phyloP scores from a whole-genome alignment of 2,113 vertebrate genomes.

The Halcyon malimbica region DNA sequence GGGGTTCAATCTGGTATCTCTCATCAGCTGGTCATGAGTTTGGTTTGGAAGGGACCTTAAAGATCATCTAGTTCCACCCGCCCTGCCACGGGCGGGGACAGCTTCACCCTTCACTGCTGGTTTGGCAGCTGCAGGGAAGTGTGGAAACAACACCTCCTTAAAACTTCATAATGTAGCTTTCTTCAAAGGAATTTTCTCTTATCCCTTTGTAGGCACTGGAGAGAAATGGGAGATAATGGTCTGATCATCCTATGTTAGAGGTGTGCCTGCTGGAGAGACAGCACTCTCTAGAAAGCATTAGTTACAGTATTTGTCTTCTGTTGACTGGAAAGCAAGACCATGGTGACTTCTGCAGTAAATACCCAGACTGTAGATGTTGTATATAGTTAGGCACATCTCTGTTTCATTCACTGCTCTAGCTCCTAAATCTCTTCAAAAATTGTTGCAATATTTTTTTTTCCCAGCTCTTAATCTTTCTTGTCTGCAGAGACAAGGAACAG shows the following conservation, averaged over 20 bases:
- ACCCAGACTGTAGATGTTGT: neutral
- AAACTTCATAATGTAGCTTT: accelerated
- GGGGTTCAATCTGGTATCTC: neutral
- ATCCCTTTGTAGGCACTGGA: neutral
- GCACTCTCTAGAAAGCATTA: neutral
- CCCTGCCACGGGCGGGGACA: no score
- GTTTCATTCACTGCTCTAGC: neutral
- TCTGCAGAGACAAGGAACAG: neutral
- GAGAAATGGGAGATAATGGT: neutral
- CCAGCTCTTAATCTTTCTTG: neutral
- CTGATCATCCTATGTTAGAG: neutral
- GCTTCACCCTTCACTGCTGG: neutral
- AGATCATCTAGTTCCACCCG: no score
- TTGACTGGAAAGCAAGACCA: neutral
- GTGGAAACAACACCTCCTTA: neutral
- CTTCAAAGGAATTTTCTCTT: no score
- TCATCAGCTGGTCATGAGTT: neutral
- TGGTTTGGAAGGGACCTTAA: no score
- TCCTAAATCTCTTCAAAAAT: neutral
- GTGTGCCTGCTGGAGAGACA: neutral
- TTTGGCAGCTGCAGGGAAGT: neutral
- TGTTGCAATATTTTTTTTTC: neutral
- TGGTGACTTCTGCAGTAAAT: neutral
- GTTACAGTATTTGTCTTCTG: neutral
- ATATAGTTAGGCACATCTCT: neutral